Evolutionary conservation across 1,140 invertebrate genomes (phyloP), one percentile per base, ranked within the genome.

Genomic region (Drosophila azteca): DNA sequence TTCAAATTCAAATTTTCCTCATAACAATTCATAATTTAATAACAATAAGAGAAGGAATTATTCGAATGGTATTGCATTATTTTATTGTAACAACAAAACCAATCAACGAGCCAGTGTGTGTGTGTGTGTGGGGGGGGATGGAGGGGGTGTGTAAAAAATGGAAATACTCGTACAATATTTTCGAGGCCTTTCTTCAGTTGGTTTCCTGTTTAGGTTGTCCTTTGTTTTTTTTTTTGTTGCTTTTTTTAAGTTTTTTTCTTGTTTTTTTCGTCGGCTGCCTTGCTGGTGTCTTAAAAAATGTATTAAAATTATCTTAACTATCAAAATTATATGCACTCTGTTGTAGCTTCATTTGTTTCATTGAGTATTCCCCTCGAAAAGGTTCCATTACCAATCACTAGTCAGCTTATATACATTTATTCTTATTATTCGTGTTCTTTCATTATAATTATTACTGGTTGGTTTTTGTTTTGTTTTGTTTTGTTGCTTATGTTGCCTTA

Each of bases 241-340:
- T 50, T 24, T 5, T 1, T 22, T 22, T 22, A 1, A 1, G 6
- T 29, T 29, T 29, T 29, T 26, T 2, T 6, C 6, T 49, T 24
- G 3, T 1, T 4, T 26, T 26, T 59, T 41, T 49, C 24, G 26
- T 24, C 22, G 55, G 55, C 39, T 62, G 31, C 45, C 48, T 54
- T 49, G 62, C 57, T 48, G 75, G 35, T 83, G 53, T 79, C 64
- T 83, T 83, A 79, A 61, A 85, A 85, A 77, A 77, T 77, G 69
- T 76, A 81, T 80, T 78, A 69, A 61, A 77, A 81, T 87, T 78
- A 77, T 55, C 81, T 87, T 85, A 87, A 87, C 81, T 85, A 85
- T 85, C 73, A 85, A 84, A 84, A 84, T 83, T 76, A 79, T 83
- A 83, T 74, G 71, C 70, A 57, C 61, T 66, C 73, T 64, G 70